These are phyloP conservation scores for Liparis tanakae DNA, from an alignment of 2,797 vertebrate species.

Conservation along the genomic window DNA sequence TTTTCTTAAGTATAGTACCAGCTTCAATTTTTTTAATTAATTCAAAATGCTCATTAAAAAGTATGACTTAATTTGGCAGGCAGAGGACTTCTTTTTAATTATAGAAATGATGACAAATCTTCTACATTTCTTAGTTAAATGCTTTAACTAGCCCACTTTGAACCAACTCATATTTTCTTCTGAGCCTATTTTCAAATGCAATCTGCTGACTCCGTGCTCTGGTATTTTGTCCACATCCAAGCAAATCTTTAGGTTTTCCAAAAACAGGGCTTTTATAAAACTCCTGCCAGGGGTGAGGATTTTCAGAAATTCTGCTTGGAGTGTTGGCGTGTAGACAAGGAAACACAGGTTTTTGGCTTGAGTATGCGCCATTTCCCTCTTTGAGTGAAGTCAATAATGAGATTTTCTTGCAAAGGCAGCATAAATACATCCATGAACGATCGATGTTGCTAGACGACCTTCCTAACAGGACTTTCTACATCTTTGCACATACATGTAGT, in stretches of 20 bases:
- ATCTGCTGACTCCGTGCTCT: constrained; percentile 2
- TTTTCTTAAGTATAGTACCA: not conserved
- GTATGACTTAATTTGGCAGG: not conserved
- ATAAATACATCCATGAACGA: not conserved
- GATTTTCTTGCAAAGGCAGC: not conserved
- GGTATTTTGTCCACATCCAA: not conserved
- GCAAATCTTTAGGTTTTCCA: not conserved
- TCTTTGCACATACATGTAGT: not conserved
- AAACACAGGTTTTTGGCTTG: not conserved
- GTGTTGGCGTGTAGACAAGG: not conserved
- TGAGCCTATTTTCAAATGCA: not conserved
- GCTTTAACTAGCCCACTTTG: not conserved
- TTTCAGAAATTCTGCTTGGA: not conserved
- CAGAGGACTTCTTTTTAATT: not conserved
- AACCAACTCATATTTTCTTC: not conserved
- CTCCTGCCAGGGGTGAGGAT: not conserved
- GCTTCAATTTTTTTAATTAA: not conserved
- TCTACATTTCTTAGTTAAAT: not conserved
- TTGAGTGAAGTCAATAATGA: not conserved
- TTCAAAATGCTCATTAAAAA: not conserved
- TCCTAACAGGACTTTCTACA: not conserved
- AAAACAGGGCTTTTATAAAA: not conserved
- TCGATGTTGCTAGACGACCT: not conserved
- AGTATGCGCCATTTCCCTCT: not conserved
- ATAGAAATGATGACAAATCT: not conserved